These are phyloP conservation scores for Trichoplax adhaerens DNA, from an alignment of 37 sponge, comb jelly and placozoan species.

Conservation along the genomic window DNA sequence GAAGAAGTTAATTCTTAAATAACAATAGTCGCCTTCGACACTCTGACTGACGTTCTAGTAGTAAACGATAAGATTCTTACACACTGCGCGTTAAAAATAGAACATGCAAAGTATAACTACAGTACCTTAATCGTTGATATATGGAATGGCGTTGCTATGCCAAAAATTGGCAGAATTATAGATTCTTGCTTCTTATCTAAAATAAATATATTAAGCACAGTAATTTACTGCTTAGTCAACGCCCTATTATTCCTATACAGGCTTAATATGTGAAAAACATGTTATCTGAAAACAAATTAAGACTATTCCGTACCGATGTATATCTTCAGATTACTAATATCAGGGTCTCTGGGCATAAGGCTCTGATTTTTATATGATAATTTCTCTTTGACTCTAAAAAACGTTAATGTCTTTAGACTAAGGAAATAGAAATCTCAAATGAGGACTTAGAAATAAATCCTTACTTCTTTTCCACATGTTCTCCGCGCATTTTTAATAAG, in stretches of 20 bases:
- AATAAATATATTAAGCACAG: constrained; percentile 3
- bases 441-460: no score
- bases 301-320: constrained; percentile 53
- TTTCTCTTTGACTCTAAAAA: no score
- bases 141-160: constrained; percentile 77
- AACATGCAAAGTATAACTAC: neutral
- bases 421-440: no score
- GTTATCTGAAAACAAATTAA: constrained; percentile 3
- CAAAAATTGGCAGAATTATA: constrained; percentile 71
- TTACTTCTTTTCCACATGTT: no score
- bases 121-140: constrained; percentile 79
- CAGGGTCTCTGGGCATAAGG: constrained; percentile 66
- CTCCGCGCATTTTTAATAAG: no score
- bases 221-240: constrained; percentile 1
- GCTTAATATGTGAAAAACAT: constrained; percentile 7
- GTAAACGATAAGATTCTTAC: neutral
- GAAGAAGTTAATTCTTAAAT: constrained; percentile 87
- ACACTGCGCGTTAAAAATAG: neutral
- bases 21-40: constrained; percentile 87
- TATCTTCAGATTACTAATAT: constrained; percentile 62
- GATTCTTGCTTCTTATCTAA: constrained; percentile 73
- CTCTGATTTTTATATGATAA: constrained; percentile 51
- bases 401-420: no score
- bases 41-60: constrained; percentile 86
- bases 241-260: neutral